phyloP scores from a whole-genome alignment of 2,113 vertebrate genomes.

The Archocentrus centrarchus region DNA sequence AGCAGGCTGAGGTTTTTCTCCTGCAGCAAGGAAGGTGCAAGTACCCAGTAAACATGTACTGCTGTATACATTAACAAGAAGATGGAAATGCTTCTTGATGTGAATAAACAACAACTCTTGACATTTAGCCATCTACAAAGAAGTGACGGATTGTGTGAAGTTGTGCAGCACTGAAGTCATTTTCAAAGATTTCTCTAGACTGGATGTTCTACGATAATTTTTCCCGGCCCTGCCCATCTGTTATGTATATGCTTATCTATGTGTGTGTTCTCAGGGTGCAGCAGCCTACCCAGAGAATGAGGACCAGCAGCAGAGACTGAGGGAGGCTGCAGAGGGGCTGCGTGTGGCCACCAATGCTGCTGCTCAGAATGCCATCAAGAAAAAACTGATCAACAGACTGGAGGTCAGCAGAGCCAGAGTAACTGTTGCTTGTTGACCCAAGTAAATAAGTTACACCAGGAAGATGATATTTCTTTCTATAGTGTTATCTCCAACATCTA shows the following conservation, averaged over 20 bases:
- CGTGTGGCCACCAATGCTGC: conserved; percentile 96
- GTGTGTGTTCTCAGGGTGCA: conserved; percentile 84
- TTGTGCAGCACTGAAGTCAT: conserved; percentile 6
- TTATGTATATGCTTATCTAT: neutral
- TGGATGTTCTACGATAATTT: neutral
- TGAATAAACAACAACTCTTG: conserved; percentile 1
- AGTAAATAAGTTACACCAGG: neutral
- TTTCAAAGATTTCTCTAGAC: neutral
- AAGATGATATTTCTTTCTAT: neutral
- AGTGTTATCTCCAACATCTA: neutral
- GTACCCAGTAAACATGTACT: conserved; percentile 5
- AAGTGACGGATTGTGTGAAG: neutral
- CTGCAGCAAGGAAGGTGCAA: neutral
- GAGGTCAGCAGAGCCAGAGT: conserved; percentile 83
- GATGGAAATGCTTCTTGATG: neutral
- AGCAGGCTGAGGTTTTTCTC: conserved; percentile 34
- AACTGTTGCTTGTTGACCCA: neutral
- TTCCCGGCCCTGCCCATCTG: neutral
- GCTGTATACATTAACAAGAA: neutral
- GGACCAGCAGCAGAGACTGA: conserved; percentile 94
- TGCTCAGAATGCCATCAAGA: conserved; percentile 98
- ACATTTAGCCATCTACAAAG: conserved; percentile 15
- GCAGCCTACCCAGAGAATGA: conserved; percentile 97
- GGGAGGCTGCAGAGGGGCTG: conserved; percentile 95
- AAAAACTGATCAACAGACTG: conserved; percentile 95